Percentiles rank a stretch among this genome's conserved stretches.
Evolutionary conservation across 2,888 invertebrate genomes (phyloP).

Genomic region (Andrena flavipes): DNA sequence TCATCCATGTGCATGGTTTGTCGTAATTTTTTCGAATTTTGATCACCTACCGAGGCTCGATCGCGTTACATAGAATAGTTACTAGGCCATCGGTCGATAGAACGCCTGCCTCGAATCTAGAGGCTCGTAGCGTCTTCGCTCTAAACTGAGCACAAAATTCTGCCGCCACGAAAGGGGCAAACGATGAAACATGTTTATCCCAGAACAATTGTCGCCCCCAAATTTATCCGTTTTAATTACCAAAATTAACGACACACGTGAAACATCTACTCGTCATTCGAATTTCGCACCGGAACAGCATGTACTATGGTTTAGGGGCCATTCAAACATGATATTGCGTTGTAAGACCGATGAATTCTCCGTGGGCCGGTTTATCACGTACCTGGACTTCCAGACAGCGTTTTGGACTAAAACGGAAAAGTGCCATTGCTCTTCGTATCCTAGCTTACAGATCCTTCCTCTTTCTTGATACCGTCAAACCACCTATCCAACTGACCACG

Average conservation of each 20-base stretch:
- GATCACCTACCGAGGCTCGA: neutral
- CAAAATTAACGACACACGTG: neutral
- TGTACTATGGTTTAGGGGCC: conserved; percentile 43
- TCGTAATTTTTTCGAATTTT: conserved; percentile 21
- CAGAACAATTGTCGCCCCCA: neutral
- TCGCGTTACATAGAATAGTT: conserved; percentile 35
- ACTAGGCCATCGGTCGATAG: conserved; percentile 65
- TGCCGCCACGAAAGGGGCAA: neutral
- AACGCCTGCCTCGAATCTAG: conserved; percentile 45
- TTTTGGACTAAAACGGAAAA: conserved; percentile 81
- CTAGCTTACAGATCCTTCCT: conserved; percentile 61
- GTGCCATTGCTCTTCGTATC: conserved; percentile 80
- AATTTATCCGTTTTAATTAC: neutral
- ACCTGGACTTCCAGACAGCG: conserved; percentile 83
- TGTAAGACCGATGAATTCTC: conserved; percentile 25
- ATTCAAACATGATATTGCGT: conserved; percentile 56
- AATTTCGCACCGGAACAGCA: conserved; percentile 71
- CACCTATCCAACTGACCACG: conserved; percentile 77
- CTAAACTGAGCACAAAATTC: conserved; percentile 24
- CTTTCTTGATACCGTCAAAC: conserved; percentile 68
- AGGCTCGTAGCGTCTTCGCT: conserved; percentile 42
- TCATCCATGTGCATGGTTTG: neutral
- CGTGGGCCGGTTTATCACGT: conserved; percentile 54
- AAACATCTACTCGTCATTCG: conserved; percentile 61
- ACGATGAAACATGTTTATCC: neutral